Conservation (phyloP, 2,113 vertebrate genomes). For the Chascanopsetta lugubris region DNA sequence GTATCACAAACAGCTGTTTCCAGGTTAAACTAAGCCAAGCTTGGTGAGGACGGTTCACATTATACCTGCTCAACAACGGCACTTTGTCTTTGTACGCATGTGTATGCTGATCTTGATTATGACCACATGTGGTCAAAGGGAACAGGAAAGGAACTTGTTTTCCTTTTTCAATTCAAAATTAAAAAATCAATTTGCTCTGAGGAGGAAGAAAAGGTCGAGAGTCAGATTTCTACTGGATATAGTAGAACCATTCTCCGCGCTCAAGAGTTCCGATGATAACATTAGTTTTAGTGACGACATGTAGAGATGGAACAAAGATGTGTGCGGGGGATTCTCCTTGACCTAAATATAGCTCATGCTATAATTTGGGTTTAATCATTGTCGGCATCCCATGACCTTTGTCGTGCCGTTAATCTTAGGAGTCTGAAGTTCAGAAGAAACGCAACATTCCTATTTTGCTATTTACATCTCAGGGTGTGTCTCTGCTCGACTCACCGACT, state of each 20-base stretch:
- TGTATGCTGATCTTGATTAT: background rate
- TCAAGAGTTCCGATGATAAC: background rate
- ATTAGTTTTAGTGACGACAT: no score
- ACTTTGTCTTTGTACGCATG: no score
- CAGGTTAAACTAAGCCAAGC: no score
- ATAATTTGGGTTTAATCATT: constrained; percentile 64
- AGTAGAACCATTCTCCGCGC: background rate
- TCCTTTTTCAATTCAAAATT: no score
- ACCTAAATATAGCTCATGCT: constrained; percentile 4
- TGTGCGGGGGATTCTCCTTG: background rate
- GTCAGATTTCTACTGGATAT: background rate
- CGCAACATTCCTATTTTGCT: background rate
- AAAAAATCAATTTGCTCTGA: background rate
- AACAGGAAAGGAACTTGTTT: no score
- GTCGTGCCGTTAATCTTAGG: background rate
- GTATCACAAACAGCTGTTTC: no score
- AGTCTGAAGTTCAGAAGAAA: constrained; percentile 58
- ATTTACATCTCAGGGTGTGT: constrained; percentile 49
- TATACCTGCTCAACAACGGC: no score
- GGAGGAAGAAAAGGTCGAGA: background rate
- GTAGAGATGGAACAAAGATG: no score
- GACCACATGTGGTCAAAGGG: no score
- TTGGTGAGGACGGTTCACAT: no score
- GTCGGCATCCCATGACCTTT: constrained; percentile 34
- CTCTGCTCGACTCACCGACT: constrained; percentile 6